A percentile compares a stretch with the other conserved stretches of the same genome.
Evolutionary conservation across 2,113 vertebrate species (phyloP).

Genomic region (Callipepla californica): DNA sequence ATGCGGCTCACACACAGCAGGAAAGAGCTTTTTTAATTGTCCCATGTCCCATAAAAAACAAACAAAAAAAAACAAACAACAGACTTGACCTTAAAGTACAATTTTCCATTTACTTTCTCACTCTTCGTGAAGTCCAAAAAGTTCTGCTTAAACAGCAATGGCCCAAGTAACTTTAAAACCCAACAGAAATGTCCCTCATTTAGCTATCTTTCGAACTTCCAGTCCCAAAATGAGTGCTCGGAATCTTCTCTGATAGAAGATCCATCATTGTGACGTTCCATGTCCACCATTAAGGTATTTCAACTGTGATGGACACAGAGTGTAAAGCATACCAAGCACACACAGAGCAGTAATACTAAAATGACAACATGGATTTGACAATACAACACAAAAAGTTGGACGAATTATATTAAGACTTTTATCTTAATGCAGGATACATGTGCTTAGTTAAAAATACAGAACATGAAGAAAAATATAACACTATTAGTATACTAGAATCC

Average conservation of each 20-base stretch:
- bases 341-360: background rate
- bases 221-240: background rate
- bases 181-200: background rate
- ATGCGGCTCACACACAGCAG: background rate
- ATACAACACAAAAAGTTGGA: background rate
- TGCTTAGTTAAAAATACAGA: slow-evolving; percentile 12
- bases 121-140: background rate
- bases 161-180: background rate
- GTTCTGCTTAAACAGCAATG: background rate
- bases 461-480: background rate
- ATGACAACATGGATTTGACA: background rate
- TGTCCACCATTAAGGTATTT: background rate
- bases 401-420: slow-evolving; percentile 41
- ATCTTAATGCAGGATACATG: background rate
- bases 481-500: background rate
- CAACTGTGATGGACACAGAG: background rate
- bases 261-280: background rate
- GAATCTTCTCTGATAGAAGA: background rate
- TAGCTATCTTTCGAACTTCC: background rate
- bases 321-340: background rate
- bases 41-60: background rate
- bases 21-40: background rate
- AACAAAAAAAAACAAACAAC: background rate
- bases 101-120: background rate
- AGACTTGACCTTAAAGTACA: background rate